Conservation (phyloP, 2,797 vertebrate species). For the Apogon talboti region DNA sequence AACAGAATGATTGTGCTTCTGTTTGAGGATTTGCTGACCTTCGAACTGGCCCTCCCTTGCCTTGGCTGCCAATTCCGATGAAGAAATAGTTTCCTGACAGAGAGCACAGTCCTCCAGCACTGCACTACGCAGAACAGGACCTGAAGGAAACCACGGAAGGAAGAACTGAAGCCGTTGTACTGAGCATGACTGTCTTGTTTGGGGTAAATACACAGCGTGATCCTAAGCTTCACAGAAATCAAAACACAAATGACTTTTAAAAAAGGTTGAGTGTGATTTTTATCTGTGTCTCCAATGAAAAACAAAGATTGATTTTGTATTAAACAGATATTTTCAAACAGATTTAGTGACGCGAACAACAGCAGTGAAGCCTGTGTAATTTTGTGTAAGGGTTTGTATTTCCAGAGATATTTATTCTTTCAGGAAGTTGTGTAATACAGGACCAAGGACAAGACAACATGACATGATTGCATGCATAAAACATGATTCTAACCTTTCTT, state of each 20-base stretch:
- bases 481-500: slow-evolving; percentile 86
- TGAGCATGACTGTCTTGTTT: slow-evolving; percentile 5
- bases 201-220: background rate
- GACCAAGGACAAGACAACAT: background rate
- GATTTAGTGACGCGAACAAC: too few relatives aligned
- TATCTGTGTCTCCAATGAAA: too few relatives aligned
- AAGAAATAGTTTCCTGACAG: slow-evolving; percentile 94
- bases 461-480: background rate
- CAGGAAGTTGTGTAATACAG: background rate
- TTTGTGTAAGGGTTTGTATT: too few relatives aligned
- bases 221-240: too few relatives aligned
- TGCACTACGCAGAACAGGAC: slow-evolving; percentile 88
- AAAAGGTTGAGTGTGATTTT: too few relatives aligned
- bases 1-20: slow-evolving; percentile 16
- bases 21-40: slow-evolving; percentile 82
- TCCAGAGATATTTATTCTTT: too few relatives aligned
- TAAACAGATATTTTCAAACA: too few relatives aligned
- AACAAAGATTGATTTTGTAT: too few relatives aligned
- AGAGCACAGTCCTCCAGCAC: slow-evolving; percentile 94
- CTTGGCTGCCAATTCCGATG: slow-evolving; percentile 94
- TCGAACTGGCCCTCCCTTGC: slow-evolving; percentile 93
- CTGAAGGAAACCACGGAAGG: slow-evolving; percentile 72
- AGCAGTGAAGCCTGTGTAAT: too few relatives aligned
- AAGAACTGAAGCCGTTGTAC: slow-evolving; percentile 1
- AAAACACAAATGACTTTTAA: too few relatives aligned